Evolutionary conservation across 2,113 vertebrate species (phyloP), one percentile per base, ranked within the genome.

Genomic region (Brienomyrus longianalis): DNA sequence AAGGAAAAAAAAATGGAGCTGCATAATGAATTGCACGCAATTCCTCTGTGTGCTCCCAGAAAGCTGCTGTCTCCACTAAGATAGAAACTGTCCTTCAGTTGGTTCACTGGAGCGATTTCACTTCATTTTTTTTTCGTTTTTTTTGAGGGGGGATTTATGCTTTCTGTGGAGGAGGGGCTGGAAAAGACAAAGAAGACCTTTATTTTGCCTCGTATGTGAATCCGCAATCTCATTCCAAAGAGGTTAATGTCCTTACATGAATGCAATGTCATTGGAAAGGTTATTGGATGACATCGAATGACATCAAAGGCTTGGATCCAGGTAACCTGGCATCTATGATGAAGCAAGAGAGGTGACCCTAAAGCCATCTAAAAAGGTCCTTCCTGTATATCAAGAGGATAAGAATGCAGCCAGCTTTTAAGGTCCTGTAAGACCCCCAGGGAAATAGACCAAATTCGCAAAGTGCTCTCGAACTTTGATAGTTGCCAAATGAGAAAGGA

Each of bases 11-110:
- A 88, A 62, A 66, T 35, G 17, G 39, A 19, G 3, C 86, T 62
- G 52, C 86, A 88, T 87, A 87, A 87, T 87, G 19, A 87, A 87
- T 87, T 54, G 48, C 48, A 19, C n/a, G 85, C 85, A 87, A 54
- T 87, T 87, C 85, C 85, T 51, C 85, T 87, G 85, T 54, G 85
- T 52, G 51, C 48, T 27, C 31, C 51, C 27, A 11, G 52, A 59
- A 62, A 23, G 39, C 52, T 88, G 56, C 56, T 45, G 52, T 88
- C 56, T 59, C 86, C 5, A 59, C 86, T 88, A 88, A 45, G 86
- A 88, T 88, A 62, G 86, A 88, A 88, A 19, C 86, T 88, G 86
- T 47, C 86, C 86, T 62, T 88, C 52, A 59, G 21, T 88, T 88
- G 35, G 39, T 88, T 88, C 86, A 88, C 31, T 59, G 35, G 86